Conservation (phyloP, 2,888 invertebrate species). For the Tortricodes alternella region DNA sequence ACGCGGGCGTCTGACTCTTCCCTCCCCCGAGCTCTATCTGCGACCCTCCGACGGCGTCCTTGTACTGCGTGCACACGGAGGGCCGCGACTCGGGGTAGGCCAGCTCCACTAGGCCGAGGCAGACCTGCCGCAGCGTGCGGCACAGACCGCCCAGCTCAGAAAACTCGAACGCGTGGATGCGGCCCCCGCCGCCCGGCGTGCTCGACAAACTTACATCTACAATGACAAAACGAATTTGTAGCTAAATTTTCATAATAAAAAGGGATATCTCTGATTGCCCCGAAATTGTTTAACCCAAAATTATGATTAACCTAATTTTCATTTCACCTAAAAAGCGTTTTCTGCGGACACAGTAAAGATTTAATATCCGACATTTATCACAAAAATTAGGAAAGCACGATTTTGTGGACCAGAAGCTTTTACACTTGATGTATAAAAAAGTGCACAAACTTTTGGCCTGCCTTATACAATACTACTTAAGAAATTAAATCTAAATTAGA, state of each 20-base stretch:
- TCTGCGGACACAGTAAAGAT: too few species aligned
- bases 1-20: conserved; percentile 83
- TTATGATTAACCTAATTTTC: too few species aligned
- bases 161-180: conserved; percentile 86
- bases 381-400: too few species aligned
- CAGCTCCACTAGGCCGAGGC: conserved; percentile 92
- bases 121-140: conserved; percentile 89
- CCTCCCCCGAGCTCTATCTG: conserved; percentile 47
- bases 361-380: too few species aligned
- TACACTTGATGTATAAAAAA: too few species aligned
- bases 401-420: too few species aligned
- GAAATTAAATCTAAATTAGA: too few species aligned
- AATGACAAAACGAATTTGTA: not conserved
- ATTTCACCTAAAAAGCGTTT: too few species aligned
- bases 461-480: too few species aligned
- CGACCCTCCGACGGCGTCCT: conserved; percentile 48
- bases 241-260: not conserved
- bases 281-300: too few species aligned
- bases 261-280: too few species aligned
- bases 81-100: conserved; percentile 91
- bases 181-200: conserved; percentile 41
- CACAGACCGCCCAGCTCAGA: conserved; percentile 88
- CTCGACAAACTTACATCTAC: conserved; percentile 16
- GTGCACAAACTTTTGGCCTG: too few species aligned
- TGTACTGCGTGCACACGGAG: conserved; percentile 85